Conservation (phyloP, 2,888 invertebrate species). For the Pomacea canaliculata region DNA sequence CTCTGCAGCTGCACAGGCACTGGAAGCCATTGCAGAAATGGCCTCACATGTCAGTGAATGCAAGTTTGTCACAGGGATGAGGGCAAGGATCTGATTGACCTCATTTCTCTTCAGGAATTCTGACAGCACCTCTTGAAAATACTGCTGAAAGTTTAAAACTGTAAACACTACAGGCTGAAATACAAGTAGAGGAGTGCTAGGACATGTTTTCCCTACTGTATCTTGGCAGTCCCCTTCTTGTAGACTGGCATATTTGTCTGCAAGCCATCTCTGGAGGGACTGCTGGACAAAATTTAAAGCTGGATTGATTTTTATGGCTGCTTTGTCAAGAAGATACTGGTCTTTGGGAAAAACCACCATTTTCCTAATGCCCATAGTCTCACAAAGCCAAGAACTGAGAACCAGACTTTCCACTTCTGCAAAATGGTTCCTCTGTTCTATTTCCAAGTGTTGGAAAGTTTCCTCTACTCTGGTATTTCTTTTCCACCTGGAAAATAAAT, state of each 20-base stretch:
- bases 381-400: not conserved
- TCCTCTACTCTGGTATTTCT: not conserved
- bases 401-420: not conserved
- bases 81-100: not conserved
- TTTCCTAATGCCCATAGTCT: not conserved
- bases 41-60: not conserved
- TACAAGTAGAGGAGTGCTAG: not conserved
- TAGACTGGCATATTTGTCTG: too few species aligned
- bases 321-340: not conserved
- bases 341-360: not conserved
- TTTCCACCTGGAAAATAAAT: not conserved
- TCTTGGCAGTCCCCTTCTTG: too few species aligned
- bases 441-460: not conserved
- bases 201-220: too few species aligned
- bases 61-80: slow-evolving; percentile 16
- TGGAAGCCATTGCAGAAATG: too few species aligned
- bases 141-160: slow-evolving; percentile 11
- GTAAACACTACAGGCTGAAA: slow-evolving; percentile 16
- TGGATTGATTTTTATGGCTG: not conserved
- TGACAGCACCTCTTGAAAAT: slow-evolving; percentile 9
- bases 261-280: too few species aligned
- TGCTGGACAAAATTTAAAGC: too few species aligned
- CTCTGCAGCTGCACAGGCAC: too few species aligned
- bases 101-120: not conserved
- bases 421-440: not conserved